Evolutionary conservation across 2,113 vertebrate genomes (phyloP), one percentile per base, ranked within the genome.

Genomic region (Cheilinus undulatus): DNA sequence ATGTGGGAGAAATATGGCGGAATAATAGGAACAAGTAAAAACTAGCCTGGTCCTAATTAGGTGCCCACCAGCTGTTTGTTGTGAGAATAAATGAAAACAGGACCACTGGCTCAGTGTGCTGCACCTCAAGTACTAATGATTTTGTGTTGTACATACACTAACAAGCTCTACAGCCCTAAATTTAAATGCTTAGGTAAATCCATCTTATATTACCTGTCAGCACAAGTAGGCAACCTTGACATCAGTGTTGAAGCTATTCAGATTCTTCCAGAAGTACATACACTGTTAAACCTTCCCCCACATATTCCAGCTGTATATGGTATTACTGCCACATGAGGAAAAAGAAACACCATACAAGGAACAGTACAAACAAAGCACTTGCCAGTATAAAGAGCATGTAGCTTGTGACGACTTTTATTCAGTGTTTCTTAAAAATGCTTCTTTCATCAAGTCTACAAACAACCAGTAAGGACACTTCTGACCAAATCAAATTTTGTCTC

Each of bases 21-120:
- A 65, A 48, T 32, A 65, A 54, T 34, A 24, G 5, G 4, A 57
- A 52, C 3, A 49, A 34, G 26, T 20, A 8, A 42, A 76, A 69
- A 67, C 28, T 12, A 7, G 20, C 11, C 13, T 27, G n/a, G 28
- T 57, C 60, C 62, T 78, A 83, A 83, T 78, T 69, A 75, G 45
- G 62, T 19, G 51, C 23, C 65, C 53, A 54, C 57, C 61, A 68
- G 62, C 69, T 79, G 68, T 63, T 74, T 56, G 43, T 13, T 54
- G 24, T 17, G 1, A 17, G 58, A 67, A 43, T 24, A 26, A 42
- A 52, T 49, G 23, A 0, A 43, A 61, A 69, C 1, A 30, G 23
- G 34, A 49, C 61, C 58, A 38, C 9, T 56, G 26, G 53, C 34
- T 62, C 20, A 46, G 17, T 42, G 28, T 1, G 10, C 42, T n/a